Percentiles rank a stretch among this genome's conserved stretches.
These are phyloP conservation scores for Ariolimax columbianus DNA, from an alignment of 2,888 invertebrate genomes.

Conservation along the genomic window DNA sequence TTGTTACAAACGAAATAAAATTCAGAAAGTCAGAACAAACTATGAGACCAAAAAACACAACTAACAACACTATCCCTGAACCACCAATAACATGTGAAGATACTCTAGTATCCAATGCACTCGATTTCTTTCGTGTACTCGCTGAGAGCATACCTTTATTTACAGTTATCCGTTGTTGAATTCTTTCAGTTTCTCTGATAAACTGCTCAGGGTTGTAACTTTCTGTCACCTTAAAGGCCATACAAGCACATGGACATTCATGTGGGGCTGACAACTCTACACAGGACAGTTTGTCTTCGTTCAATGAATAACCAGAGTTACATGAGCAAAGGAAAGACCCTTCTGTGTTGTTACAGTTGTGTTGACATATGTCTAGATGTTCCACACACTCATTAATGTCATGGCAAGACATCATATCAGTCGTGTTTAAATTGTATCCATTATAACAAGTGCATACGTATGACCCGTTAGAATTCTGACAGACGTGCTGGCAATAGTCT, in stretches of 20 bases:
- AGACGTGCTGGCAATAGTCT: background rate
- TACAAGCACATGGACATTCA: background rate
- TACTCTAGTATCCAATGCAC: background rate
- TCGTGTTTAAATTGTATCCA: background rate
- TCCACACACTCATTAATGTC: background rate
- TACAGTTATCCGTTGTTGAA: background rate
- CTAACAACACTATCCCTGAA: background rate
- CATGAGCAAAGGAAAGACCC: background rate
- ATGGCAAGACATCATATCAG: background rate
- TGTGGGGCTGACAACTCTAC: background rate
- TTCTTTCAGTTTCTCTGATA: background rate
- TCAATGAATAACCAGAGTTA: background rate
- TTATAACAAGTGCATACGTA: background rate
- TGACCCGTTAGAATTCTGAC: background rate
- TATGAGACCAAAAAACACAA: background rate
- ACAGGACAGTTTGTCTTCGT: background rate
- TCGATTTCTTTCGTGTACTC: too few relatives aligned
- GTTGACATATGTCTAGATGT: background rate
- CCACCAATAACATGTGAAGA: background rate
- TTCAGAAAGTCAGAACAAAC: background rate
- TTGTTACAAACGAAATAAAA: too few relatives aligned
- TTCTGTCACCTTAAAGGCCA: too few relatives aligned
- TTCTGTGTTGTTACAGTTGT: background rate
- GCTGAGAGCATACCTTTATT: background rate
- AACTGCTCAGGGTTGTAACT: background rate